Conservation (phyloP, 2,797 vertebrate species). For the Pseudochromis fuscus region DNA sequence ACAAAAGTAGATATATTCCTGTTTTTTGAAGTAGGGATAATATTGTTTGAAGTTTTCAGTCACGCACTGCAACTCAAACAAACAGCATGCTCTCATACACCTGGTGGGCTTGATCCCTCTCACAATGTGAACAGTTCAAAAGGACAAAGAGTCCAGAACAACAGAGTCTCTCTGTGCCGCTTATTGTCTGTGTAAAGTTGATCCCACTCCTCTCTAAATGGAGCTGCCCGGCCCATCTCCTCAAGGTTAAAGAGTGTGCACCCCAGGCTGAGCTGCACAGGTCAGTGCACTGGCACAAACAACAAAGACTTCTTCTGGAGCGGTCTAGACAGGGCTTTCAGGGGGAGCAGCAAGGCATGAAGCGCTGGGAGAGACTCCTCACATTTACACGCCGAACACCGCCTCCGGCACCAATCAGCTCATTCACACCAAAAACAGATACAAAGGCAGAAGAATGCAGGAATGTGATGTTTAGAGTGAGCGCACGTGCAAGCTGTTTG, state of each 20-base stretch:
- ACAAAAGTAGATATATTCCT: background rate
- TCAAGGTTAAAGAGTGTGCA: conserved; percentile 74
- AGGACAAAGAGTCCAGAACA: conserved; percentile 49
- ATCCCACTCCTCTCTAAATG: conserved; percentile 53
- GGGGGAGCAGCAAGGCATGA: conserved; percentile 77
- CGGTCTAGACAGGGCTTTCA: conserved; percentile 78
- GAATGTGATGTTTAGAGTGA: conserved; percentile 64
- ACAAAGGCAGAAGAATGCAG: conserved; percentile 63
- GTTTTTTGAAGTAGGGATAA: background rate
- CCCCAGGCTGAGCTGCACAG: conserved; percentile 71
- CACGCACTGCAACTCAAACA: background rate
- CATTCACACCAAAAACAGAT: conserved; percentile 56
- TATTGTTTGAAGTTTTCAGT: background rate
- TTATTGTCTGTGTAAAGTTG: conserved; percentile 45
- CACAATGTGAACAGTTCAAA: conserved; percentile 43
- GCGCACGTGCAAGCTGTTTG: conserved; percentile 45
- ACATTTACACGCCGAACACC: conserved; percentile 38
- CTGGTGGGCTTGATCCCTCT: conserved; percentile 28
- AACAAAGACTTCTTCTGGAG: conserved; percentile 75
- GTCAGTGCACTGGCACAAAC: conserved; percentile 77
- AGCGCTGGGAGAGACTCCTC: conserved; percentile 62
- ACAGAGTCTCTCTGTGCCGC: conserved; percentile 43
- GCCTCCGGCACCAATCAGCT: conserved; percentile 61
- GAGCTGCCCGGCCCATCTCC: conserved; percentile 57
- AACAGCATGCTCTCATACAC: conserved; percentile 33